Base-by-base conservation (phyloP, 2,888 invertebrate species). In the Platynereis dumerilii region DNA sequence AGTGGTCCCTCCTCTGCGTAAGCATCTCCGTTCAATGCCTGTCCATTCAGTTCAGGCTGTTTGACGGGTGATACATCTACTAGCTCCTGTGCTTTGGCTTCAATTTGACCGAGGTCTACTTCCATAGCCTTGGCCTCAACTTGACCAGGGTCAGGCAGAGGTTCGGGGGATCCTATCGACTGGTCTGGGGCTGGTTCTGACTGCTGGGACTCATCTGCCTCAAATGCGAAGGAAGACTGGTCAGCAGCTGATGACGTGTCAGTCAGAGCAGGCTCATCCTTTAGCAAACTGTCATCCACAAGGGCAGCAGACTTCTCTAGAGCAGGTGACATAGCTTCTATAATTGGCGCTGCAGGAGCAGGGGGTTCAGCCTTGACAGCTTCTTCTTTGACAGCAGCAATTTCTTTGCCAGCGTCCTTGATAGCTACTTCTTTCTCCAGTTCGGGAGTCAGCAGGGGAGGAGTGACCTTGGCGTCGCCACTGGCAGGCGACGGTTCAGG, bases 121-220 rank as follows among this genome's bases (percentile, higher is more conserved):
- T 54, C 62, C 44, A 58, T 53, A 26, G 68, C 29, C 56, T 58
- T 62, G 29, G 54, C 58, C 22, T 72, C 68, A 63, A 63, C 64
- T 53, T 67, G 70, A 20, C 24, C 59, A 22, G 75, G 75, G 58
- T 75, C 72, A 24, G 75, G 72, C 15, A 75, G 65, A 20, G 72
- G 71, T 58, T 72, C 75, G n/a, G 75, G 74, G 3, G 69, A 69
- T 7, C 65, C 68, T 10, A 60, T 52, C 26, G 61, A 54, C 27
- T 54, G 24, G 2, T 48, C 61, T n/a, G 42, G 60, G 34, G 22
- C 52, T 42, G 22, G 27, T n/a, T 26, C 62, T 52, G 27, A 24
- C 15, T 48, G 29, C n/a, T 53, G 28, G 20, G 42, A 20, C 29
- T 53, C 45, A 26, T 39, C 53, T 10, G 56, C 59, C 20, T 56